A percentile compares a stretch with the other conserved stretches of the same genome.
Conservation (phyloP, 1,140 invertebrate species). For the Aethina tumida region DNA sequence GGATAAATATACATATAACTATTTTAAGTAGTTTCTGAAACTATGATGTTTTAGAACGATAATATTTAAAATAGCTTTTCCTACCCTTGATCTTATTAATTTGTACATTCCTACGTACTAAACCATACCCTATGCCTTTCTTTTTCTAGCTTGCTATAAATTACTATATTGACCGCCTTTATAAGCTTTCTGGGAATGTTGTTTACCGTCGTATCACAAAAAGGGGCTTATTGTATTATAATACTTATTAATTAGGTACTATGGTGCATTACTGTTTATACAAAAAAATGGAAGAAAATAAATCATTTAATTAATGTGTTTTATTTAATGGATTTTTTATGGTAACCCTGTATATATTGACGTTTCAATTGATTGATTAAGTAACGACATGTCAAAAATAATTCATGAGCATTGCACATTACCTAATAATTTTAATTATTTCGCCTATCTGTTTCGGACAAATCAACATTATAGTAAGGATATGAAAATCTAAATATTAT, state of each 20-base stretch:
- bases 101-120: not conserved
- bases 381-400: too few species aligned
- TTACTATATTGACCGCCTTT: conserved; percentile 1
- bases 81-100: not conserved
- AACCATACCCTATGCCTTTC: not conserved
- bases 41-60: conserved; percentile 1
- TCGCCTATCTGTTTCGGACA: too few species aligned
- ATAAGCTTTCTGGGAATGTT: conserved; percentile 12
- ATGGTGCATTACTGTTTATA: conserved; percentile 27
- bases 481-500: too few species aligned
- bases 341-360: too few species aligned
- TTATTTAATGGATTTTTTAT: too few species aligned
- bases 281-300: conserved; percentile 16
- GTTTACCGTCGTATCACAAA: conserved; percentile 15
- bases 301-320: conserved; percentile 10
- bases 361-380: too few species aligned
- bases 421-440: too few species aligned
- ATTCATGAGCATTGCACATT: too few species aligned
- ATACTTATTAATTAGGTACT: conserved; percentile 17
- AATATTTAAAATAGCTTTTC: conserved; percentile 2
- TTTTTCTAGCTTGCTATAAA: conserved; percentile 2
- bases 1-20: too few species aligned
- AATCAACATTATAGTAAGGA: too few species aligned
- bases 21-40: not conserved
- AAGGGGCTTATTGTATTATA: conserved; percentile 18